Conservation (phyloP, 2,888 invertebrate genomes). For the Mimumesa dahlbomi region DNA sequence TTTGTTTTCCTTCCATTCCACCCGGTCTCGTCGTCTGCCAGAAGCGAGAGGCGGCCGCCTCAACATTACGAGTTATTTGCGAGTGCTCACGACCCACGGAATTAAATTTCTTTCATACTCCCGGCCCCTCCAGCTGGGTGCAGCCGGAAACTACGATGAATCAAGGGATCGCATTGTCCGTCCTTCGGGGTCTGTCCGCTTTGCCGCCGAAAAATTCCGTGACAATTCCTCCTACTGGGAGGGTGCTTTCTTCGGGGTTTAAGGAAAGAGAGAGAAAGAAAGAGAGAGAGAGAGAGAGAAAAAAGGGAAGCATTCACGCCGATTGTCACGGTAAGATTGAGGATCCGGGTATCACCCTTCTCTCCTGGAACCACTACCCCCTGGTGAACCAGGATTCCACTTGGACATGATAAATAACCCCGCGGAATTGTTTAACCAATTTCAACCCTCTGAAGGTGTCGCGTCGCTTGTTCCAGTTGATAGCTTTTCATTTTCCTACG, state of each 20-base stretch:
- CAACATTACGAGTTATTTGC: conserved; percentile 58
- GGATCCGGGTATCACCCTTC: not conserved
- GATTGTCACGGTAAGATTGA: not conserved
- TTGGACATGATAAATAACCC: no score
- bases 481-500: no score
- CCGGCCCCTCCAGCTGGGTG: conserved; percentile 1
- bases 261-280: not conserved
- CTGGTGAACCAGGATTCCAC: no score
- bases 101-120: conserved; percentile 25
- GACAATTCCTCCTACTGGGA: conserved; percentile 22
- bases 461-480: no score
- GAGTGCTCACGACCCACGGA: conserved; percentile 20
- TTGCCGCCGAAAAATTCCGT: conserved; percentile 5
- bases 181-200: not conserved
- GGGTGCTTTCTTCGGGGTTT: conserved; percentile 8
- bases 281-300: no score
- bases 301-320: not conserved
- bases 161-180: conserved; percentile 3
- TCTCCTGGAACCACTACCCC: no score
- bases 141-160: not conserved
- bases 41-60: conserved; percentile 24
- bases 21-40: conserved; percentile 16
- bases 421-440: no score
- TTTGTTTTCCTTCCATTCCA: no score
- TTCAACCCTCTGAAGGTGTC: no score